Percentiles rank a stretch among this genome's conserved stretches.
These are phyloP conservation scores for Odontamblyopus rebecca DNA, from an alignment of 2,797 vertebrate species.

Conservation along the genomic window DNA sequence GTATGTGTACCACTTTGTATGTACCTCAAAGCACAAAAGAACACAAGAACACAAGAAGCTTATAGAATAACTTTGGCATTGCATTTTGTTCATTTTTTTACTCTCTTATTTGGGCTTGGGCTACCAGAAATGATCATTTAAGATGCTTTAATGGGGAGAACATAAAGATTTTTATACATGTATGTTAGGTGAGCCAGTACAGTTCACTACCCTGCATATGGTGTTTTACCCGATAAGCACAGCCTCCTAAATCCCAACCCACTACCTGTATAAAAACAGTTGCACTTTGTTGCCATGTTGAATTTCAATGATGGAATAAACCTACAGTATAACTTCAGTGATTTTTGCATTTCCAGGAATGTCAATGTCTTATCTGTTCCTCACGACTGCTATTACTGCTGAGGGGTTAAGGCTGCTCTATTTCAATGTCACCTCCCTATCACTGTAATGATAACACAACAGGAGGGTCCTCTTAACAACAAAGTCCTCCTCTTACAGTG, in stretches of 20 bases:
- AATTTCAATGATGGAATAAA: slow-evolving; percentile 11
- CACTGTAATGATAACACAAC: neutral
- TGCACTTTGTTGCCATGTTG: slow-evolving; percentile 14
- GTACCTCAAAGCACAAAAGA: slow-evolving; percentile 21
- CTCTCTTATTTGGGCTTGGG: neutral
- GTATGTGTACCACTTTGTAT: neutral
- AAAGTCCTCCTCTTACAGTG: neutral
- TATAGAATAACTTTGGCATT: neutral
- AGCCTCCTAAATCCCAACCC: neutral
- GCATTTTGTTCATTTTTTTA: slow-evolving; percentile 1
- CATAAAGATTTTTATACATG: neutral
- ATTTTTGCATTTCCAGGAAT: neutral
- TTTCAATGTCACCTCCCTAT: slow-evolving; percentile 10
- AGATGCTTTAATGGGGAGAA: slow-evolving; percentile 7
- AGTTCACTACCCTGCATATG: slow-evolving; percentile 1
- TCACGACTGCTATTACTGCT: slow-evolving; percentile 6
- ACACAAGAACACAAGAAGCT: slow-evolving; percentile 20
- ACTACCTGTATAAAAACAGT: slow-evolving; percentile 44
- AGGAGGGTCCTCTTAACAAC: neutral
- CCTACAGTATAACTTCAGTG: neutral
- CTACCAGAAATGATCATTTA: slow-evolving; percentile 1
- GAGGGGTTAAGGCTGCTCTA: neutral
- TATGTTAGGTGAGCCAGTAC: neutral
- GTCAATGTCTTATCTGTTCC: slow-evolving; percentile 2
- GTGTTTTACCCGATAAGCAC: slow-evolving; percentile 2